phyloP scores from a whole-genome alignment of 2,113 vertebrate genomes.

The Pachypanchax playfairii region DNA sequence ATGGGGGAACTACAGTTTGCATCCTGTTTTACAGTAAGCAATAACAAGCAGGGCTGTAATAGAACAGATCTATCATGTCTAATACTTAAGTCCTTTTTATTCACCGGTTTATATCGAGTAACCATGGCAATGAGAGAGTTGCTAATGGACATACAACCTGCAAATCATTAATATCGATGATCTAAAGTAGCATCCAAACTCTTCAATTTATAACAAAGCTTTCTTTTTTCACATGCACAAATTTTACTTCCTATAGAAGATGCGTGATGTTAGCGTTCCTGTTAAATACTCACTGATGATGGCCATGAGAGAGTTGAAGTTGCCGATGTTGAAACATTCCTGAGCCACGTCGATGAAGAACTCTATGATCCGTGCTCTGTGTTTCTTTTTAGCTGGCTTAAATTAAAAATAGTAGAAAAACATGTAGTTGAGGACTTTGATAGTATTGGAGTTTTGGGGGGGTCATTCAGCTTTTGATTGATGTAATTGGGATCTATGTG shows the following conservation, averaged over 20 bases:
- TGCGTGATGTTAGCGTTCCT: too few relatives aligned
- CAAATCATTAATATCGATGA: background rate
- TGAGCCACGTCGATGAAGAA: constrained; percentile 95
- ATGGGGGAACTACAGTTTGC: background rate
- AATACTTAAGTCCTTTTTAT: too few relatives aligned
- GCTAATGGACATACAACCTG: too few relatives aligned
- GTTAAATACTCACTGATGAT: constrained; percentile 89
- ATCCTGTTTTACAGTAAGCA: background rate
- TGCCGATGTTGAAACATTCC: constrained; percentile 96
- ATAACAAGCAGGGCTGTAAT: background rate
- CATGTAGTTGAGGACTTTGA: background rate
- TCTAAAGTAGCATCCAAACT: background rate
- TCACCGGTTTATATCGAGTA: too few relatives aligned
- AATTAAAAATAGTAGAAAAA: constrained; percentile 28
- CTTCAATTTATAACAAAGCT: too few relatives aligned
- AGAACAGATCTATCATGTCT: too few relatives aligned
- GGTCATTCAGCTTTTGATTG: background rate
- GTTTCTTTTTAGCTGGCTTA: constrained; percentile 94
- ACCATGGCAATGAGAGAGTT: too few relatives aligned
- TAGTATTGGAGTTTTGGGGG: background rate
- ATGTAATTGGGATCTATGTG: background rate
- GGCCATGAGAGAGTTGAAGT: constrained; percentile 96
- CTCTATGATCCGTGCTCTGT: constrained; percentile 90
- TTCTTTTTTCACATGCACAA: too few relatives aligned
- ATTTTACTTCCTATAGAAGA: too few relatives aligned